Evolutionary conservation across 2,797 vertebrate genomes (phyloP).

Genomic region (Urocyon cinereoargenteus): DNA sequence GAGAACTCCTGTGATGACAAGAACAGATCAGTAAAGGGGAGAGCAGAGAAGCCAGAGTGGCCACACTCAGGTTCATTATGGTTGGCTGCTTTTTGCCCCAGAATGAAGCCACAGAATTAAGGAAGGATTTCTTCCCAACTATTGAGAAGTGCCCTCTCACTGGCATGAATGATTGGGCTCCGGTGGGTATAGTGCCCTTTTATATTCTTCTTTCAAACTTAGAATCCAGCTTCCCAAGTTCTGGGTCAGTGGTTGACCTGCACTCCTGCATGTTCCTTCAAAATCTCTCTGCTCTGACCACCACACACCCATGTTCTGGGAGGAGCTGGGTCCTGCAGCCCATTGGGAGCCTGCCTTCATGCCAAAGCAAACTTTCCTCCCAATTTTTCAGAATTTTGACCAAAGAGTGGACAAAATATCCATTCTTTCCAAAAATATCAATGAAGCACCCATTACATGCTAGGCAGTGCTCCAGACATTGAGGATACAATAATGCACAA

Average conservation of each 20-base stretch:
- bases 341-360: not conserved
- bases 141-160: not conserved
- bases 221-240: not conserved
- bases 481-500: not conserved
- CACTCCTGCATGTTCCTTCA: not conserved
- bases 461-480: not conserved
- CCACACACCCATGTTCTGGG: not conserved
- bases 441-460: not conserved
- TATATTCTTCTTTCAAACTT: not conserved
- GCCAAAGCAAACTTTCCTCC: not conserved
- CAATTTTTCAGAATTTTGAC: not conserved
- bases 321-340: not conserved
- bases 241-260: not conserved
- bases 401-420: not conserved
- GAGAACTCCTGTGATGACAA: not conserved
- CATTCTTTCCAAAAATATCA: not conserved
- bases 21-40: not conserved
- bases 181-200: not conserved
- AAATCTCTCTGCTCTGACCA: not conserved
- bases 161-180: not conserved
- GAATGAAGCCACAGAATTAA: not conserved
- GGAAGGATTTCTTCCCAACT: not conserved
- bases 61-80: not conserved
- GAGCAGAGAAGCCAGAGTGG: not conserved
- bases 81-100: not conserved